These are phyloP conservation scores for Lophochroa leadbeateri DNA, from an alignment of 2,113 vertebrate genomes.

Conservation along the genomic window DNA sequence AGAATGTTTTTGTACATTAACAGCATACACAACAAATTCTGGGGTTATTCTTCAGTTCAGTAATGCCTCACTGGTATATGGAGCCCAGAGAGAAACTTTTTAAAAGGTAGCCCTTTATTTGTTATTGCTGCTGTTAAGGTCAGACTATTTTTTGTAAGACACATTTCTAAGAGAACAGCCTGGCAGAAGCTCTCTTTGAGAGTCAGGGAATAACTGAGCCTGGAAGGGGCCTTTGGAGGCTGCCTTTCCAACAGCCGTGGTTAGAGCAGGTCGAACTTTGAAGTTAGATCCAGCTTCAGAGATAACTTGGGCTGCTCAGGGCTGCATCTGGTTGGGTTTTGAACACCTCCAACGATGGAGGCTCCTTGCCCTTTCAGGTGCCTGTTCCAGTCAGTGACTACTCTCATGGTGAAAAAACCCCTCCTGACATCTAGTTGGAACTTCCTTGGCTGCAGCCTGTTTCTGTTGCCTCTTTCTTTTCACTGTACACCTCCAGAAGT, in stretches of 20 bases:
- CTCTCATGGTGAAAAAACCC: neutral
- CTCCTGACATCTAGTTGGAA: neutral
- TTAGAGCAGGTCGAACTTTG: neutral
- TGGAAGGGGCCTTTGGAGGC: neutral
- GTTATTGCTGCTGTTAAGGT: neutral
- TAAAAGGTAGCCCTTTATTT: neutral
- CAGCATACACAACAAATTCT: neutral
- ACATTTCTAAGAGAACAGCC: neutral
- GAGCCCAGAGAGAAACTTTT: neutral
- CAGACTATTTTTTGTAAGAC: neutral
- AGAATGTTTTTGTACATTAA: neutral
- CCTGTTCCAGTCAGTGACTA: neutral
- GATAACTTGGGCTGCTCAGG: neutral
- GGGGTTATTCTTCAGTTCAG: neutral
- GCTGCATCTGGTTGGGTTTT: neutral
- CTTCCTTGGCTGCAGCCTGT: neutral
- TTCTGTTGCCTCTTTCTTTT: neutral
- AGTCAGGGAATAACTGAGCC: neutral
- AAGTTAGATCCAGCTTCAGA: neutral
- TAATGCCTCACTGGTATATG: fast-evolving
- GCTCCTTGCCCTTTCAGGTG: fast-evolving
- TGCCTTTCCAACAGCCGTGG: neutral
- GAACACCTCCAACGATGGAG: neutral
- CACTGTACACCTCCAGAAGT: neutral
- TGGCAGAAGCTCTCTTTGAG: neutral